Conservation (phyloP, 2,888 invertebrate species). For the Blastobasis adustella region DNA sequence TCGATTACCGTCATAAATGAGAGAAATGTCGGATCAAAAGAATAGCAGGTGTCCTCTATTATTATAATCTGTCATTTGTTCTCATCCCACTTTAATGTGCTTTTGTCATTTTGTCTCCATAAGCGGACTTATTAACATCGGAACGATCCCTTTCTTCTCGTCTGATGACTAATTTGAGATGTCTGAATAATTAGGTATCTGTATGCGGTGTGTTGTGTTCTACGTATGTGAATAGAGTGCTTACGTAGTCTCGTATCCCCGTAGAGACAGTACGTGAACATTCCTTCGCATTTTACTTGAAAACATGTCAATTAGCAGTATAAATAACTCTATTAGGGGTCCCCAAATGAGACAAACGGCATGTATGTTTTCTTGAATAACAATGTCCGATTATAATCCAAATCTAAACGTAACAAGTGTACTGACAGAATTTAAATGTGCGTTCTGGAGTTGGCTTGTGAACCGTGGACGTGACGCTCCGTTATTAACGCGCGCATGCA, state of each 20-base stretch:
- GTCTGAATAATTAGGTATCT: slow-evolving; percentile 21
- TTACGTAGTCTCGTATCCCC: no score
- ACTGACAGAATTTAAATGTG: slow-evolving; percentile 67
- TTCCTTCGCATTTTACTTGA: neutral
- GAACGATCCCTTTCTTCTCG: slow-evolving; percentile 28
- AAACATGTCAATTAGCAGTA: slow-evolving; percentile 13
- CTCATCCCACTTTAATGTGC: slow-evolving; percentile 49
- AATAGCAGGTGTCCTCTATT: slow-evolving; percentile 72
- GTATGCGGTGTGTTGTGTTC: slow-evolving; percentile 16
- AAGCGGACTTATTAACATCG: slow-evolving; percentile 42
- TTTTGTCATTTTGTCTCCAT: slow-evolving; percentile 47
- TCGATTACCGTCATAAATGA: slow-evolving; percentile 73
- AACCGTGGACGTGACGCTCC: slow-evolving; percentile 69
- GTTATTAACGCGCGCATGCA: slow-evolving; percentile 65
- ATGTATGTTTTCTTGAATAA: slow-evolving; percentile 54
- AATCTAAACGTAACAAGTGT: slow-evolving; percentile 64
- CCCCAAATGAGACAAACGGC: slow-evolving; percentile 59
- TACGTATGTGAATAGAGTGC: slow-evolving; percentile 2
- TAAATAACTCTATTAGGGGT: slow-evolving; percentile 55
- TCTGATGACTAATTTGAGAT: slow-evolving; percentile 32
- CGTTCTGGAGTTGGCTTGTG: slow-evolving; percentile 55
- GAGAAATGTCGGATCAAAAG: slow-evolving; percentile 73
- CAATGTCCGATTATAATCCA: slow-evolving; percentile 71
- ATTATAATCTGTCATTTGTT: slow-evolving; percentile 69
- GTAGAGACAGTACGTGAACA: neutral